phyloP scores from a whole-genome alignment of 2,888 invertebrate species.

The Melieria crassipennis region DNA sequence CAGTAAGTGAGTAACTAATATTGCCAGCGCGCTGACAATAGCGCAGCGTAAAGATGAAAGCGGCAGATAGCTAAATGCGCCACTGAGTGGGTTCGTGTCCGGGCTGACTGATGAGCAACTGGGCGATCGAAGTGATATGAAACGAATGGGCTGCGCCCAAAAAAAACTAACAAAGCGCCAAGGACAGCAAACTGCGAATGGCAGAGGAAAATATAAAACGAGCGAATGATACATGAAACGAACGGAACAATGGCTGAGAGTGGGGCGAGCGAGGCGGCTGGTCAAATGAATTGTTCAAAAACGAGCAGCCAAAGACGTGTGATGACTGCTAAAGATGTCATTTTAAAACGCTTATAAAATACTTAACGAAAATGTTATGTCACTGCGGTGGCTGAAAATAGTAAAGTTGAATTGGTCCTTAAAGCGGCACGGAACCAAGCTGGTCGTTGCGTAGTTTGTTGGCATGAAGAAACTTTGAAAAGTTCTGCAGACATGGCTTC shows the following conservation, averaged over 20 bases:
- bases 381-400: neutral
- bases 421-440: too few relatives aligned
- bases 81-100: slow-evolving; percentile 22
- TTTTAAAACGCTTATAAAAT: slow-evolving; percentile 19
- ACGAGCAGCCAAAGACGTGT: slow-evolving; percentile 30
- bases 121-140: neutral
- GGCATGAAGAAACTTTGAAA: too few relatives aligned
- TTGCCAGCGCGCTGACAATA: too few relatives aligned
- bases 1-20: too few relatives aligned
- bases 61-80: slow-evolving; percentile 2
- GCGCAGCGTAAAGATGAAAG: too few relatives aligned
- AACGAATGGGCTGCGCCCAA: neutral
- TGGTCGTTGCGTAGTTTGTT: too few relatives aligned
- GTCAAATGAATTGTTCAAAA: slow-evolving; percentile 15
- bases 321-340: slow-evolving; percentile 14
- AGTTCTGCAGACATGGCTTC: too few relatives aligned
- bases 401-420: too few relatives aligned
- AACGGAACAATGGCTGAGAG: too few relatives aligned
- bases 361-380: neutral
- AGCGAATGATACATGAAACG: neutral
- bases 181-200: neutral
- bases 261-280: neutral
- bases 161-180: neutral
- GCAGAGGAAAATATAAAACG: neutral
- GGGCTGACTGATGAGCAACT: slow-evolving; percentile 17